Conservation (phyloP, 2,797 vertebrate species). For the Protosalanx chinensis region DNA sequence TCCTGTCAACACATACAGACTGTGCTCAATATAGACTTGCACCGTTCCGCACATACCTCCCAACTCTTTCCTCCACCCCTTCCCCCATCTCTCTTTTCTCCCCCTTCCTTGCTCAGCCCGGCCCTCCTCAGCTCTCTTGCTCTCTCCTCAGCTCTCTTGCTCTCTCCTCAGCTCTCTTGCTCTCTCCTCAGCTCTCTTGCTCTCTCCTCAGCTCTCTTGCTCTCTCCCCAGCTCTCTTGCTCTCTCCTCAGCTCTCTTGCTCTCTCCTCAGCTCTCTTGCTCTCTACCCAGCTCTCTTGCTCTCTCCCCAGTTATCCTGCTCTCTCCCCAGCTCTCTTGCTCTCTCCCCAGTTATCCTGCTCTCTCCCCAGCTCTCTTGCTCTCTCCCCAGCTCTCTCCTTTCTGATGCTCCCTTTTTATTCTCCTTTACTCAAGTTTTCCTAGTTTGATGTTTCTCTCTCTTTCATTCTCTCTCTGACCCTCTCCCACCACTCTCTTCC, state of each 20-base stretch:
- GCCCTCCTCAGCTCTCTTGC: slow-evolving; percentile 25
- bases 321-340: slow-evolving; percentile 26
- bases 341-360: slow-evolving; percentile 27
- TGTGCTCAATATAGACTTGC: slow-evolving; percentile 63
- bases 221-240: slow-evolving; percentile 24
- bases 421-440: neutral
- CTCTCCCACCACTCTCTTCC: slow-evolving; percentile 5
- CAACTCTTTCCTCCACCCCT: slow-evolving; percentile 18
- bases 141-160: slow-evolving; percentile 16
- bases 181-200: slow-evolving; percentile 24
- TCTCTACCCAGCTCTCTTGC: slow-evolving; percentile 15
- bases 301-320: too few relatives aligned
- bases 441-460: slow-evolving; percentile 2
- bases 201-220: slow-evolving; percentile 16
- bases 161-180: slow-evolving; percentile 13
- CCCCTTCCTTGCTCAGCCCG: slow-evolving; percentile 22
- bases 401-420: neutral
- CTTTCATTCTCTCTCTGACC: slow-evolving; percentile 19
- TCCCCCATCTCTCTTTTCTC: slow-evolving; percentile 19
- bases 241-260: slow-evolving; percentile 16
- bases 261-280: slow-evolving; percentile 24
- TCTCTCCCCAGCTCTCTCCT: slow-evolving; percentile 19
- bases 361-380: too few relatives aligned
- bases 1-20: slow-evolving; percentile 61
- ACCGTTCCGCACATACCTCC: slow-evolving; percentile 65